phyloP scores from a whole-genome alignment of 2,113 vertebrate species.

The Junco hyemalis region DNA sequence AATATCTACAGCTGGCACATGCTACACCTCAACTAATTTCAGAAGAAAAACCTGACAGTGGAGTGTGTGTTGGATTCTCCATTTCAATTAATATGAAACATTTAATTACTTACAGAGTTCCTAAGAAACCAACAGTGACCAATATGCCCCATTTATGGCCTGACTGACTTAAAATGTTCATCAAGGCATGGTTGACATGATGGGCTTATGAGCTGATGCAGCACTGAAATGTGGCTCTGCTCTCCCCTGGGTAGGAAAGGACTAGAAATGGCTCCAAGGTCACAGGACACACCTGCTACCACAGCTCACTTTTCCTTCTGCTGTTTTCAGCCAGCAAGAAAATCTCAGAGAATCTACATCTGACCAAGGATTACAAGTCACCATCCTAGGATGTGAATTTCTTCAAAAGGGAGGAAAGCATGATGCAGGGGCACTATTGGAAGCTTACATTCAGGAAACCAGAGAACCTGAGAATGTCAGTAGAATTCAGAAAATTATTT shows the following conservation, averaged over 20 bases:
- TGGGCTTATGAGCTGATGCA: background rate
- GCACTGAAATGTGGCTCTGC: background rate
- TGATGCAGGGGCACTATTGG: rapidly evolving
- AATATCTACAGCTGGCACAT: background rate
- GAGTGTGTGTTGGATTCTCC: background rate
- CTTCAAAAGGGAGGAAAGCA: background rate
- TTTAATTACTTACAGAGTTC: background rate
- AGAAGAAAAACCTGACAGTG: background rate
- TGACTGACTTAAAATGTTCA: background rate
- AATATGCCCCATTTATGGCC: background rate
- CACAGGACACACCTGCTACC: background rate
- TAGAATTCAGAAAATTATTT: background rate
- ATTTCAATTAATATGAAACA: background rate
- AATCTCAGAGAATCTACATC: background rate
- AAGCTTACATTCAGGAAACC: background rate
- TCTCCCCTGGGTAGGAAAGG: background rate
- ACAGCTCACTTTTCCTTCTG: background rate
- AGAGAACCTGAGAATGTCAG: background rate
- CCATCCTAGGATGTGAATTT: background rate
- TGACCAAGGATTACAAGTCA: background rate
- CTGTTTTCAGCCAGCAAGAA: background rate
- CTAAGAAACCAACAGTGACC: background rate
- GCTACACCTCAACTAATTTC: background rate
- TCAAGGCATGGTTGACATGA: rapidly evolving
- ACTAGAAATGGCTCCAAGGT: background rate